Base-by-base conservation (phyloP, 2,797 vertebrate species). In the Cuniculus paca region DNA sequence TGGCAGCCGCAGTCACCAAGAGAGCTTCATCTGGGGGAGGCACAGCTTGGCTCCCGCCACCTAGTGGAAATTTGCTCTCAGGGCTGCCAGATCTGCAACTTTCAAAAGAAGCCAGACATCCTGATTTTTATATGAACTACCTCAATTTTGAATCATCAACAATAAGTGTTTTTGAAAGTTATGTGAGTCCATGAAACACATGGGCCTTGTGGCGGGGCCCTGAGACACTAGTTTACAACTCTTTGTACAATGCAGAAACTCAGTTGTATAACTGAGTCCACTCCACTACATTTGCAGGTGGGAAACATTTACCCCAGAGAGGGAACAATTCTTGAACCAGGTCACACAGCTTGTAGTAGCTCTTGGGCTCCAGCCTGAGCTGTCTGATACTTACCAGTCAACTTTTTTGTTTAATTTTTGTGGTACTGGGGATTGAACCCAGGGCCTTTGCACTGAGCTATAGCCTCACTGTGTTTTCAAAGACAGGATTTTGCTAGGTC, bases 191-290 rank as follows among this genome's bases (percentile, higher is more conserved):
- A 2, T 42, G 39, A 31, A 52, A 56, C 17, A 36, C 13, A 6
- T 20, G n/a, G 0, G 14, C 28, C 45, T 0, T 0, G 22, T 1
- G 28, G 14, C 0, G 2, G 77, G 61, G 28, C 78, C 77, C 20
- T 24, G 1, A 45, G 36, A 28, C 6, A 22, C 63, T 39, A 9
- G 12, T 48, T 1, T 1, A 17, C 22, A 36, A 22, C 12, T 60
- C 81, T 92, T 79, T 16, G 0, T n/a, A 56, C 45, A 34, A 61
- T 65, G 79, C n/a, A 68, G 86, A 75, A 50, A 34, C 19, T 78
- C 45, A 1, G 0, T 28, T 31, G 7, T 31, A 0, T 2, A 52
- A n/a, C 8, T 2, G 50, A 68, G 54, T 13, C 36, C 84, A 2
- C 7, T 2, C 2, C 24, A 5, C 42, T 13, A 52, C 56, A 5